A percentile compares a stretch with the other conserved stretches of the same genome.
phyloP scores from a whole-genome alignment of 2,888 invertebrate species.

The Amaurobius ferox region DNA sequence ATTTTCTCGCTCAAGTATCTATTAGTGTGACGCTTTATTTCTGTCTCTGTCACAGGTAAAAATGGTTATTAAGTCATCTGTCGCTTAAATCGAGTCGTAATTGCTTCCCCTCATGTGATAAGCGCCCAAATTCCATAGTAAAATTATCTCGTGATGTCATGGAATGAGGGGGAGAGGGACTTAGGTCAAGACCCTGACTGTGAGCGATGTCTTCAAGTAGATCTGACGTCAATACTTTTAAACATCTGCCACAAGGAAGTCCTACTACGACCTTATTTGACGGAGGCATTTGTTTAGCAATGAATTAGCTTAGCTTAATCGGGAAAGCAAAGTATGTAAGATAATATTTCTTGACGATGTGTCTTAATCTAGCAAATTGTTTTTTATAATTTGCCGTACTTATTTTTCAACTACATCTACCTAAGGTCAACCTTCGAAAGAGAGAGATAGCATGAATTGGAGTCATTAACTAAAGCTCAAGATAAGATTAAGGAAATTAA shows the following conservation, averaged over 20 bases:
- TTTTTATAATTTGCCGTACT: neutral
- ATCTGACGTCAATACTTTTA: constrained; percentile 53
- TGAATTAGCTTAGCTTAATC: constrained; percentile 59
- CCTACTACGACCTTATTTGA: constrained; percentile 54
- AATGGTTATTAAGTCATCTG: neutral
- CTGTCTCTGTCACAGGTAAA: neutral
- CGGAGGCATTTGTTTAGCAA: constrained; percentile 53
- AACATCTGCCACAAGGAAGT: constrained; percentile 63
- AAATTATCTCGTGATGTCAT: constrained; percentile 63
- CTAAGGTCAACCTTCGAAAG: neutral
- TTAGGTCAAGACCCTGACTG: constrained; percentile 63
- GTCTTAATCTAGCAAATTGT: neutral
- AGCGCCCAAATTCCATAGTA: constrained; percentile 40
- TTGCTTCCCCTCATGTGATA: neutral
- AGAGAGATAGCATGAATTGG: neutral
- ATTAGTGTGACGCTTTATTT: too few relatives aligned
- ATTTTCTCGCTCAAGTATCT: too few relatives aligned
- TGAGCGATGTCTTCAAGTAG: constrained; percentile 43
- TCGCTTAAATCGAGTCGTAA: neutral
- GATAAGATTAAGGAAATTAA: too few relatives aligned
- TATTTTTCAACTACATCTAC: neutral
- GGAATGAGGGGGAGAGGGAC: constrained; percentile 34
- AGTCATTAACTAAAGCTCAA: neutral
- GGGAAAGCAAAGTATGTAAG: constrained; percentile 20
- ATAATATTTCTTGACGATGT: constrained; percentile 27